Evolutionary conservation across 2,797 vertebrate species (phyloP), one percentile per base, ranked within the genome.

Genomic region (Alca torda): DNA sequence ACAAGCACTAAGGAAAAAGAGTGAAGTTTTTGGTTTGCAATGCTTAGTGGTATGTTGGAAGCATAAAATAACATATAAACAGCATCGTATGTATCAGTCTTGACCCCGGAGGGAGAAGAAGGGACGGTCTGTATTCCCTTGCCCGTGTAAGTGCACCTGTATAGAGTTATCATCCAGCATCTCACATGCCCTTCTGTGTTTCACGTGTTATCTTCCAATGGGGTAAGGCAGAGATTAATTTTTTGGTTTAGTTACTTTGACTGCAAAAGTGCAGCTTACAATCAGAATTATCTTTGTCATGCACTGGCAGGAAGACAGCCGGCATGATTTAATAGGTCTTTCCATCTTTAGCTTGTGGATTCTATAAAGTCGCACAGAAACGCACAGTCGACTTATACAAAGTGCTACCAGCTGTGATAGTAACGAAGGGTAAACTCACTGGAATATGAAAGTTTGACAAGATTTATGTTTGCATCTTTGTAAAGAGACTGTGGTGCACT

Each of bases 391-490:
- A 93, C 95, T 89, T 86, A 50, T 3, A 87, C 93, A 88, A 93
- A 96, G 92, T 60, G 92, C 96, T 97, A 77, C 95, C 89, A 96
- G 95, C 97, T 96, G 96, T 65, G 94, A 95, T 91, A 95, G 95
- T 96, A 96, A 96, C 95, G 90, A 91, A 96, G 97, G 96, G 93
- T 75, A 95, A 97, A 94, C 93, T 97, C 96, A 30, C 95, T 93
- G 96, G 87, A 93, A 96, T 96, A 96, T 88, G 87, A 91, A 95
- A 96, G 90, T 96, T 93, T 96, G 95, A 97, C 96, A 97, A 96
- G 97, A 97, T 97, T 97, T 97, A 96, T 96, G 96, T 97, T 96
- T 96, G 97, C 92, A 87, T 97, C 92, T 97, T 95, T 93, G 96
- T 94, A 95, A 96, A 94, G 89, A 97, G 95, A 87, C 93, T 76